phyloP scores from a whole-genome alignment of 2,888 invertebrate genomes.

The Caenorhabditis sinica region DNA sequence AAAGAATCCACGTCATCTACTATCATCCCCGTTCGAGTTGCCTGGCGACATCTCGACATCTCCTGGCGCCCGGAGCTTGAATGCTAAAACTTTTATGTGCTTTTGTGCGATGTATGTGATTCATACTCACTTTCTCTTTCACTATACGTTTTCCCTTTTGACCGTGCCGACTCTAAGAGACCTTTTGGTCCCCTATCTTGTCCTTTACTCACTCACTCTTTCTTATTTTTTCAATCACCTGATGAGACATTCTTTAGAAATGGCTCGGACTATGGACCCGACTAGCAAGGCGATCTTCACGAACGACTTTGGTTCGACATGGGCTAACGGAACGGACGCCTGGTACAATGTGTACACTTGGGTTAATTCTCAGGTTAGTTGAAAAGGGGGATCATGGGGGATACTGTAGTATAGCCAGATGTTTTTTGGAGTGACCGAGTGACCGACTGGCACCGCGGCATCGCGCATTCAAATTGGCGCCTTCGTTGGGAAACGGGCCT shows the following conservation, averaged over 20 bases:
- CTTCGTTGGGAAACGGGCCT: constrained; percentile 21
- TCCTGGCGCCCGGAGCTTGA: constrained; percentile 4
- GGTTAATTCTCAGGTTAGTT: constrained; percentile 66
- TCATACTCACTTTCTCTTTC: constrained; percentile 28
- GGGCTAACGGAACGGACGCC: constrained; percentile 49
- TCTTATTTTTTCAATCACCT: constrained; percentile 3
- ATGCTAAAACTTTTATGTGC: background rate
- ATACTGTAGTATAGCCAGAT: constrained; percentile 37
- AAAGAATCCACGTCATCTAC: background rate
- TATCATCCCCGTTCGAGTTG: constrained; percentile 24
- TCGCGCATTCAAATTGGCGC: constrained; percentile 47
- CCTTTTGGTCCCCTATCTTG: constrained; percentile 21
- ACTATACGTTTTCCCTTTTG: constrained; percentile 50
- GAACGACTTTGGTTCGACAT: constrained; percentile 32
- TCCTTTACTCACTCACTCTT: background rate
- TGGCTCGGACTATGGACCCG: constrained; percentile 68
- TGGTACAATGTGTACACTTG: constrained; percentile 65
- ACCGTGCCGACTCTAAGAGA: constrained; percentile 41
- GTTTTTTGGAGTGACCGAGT: constrained; percentile 49
- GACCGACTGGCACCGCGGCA: constrained; percentile 34
- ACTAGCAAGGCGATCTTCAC: constrained; percentile 58
- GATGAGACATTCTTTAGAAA: constrained; percentile 14
- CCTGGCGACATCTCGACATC: constrained; percentile 17
- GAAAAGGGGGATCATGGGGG: no score
- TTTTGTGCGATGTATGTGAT: constrained; percentile 11